Base-by-base conservation (phyloP, 2,797 vertebrate species). In the Thunnus albacares region DNA sequence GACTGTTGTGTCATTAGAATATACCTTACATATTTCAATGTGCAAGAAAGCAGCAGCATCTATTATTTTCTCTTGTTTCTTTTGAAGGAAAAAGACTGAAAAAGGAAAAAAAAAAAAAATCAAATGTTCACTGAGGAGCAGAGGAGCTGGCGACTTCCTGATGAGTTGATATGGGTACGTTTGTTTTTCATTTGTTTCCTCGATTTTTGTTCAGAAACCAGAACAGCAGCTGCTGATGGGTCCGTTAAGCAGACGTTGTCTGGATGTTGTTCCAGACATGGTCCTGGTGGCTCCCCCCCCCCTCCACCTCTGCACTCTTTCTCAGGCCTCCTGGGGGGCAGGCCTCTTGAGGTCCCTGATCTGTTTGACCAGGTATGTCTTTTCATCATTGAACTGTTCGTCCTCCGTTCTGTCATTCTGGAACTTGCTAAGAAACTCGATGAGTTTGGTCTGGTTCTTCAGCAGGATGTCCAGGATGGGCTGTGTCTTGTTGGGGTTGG, bases 321-420 rank as follows among this genome's bases (percentile, higher is more conserved):
- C 88, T 92, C 95, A 99, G 94, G 98, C 97, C 91, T 99, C 97
- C 93, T 98, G 97, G 80, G 97, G 97, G 57, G 95, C 95, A 73
- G 97, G 97, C 96, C 97, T 97, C 96, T 98, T 99, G 94, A 98
- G 96, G 96, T 99, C 97, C 96, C 97, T 96, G 96, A 99, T 99
- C 96, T 99, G 98, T 97, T 99, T 99, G 93, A 99, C 96, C 96
- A 99, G 96, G 96, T 99, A 99, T 93, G 97, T 99, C 96, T 99
- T 99, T 97, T 99, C 98, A 8, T 99, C 98, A 11, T 98, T 98
- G 95, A 99, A 99, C 86, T 99, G 98, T 96, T 99, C 98, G 5
- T 99, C 97, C 91, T 99, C 97, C 71, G 96, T 98, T 92, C 98
- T 96, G 95, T 99, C 98, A 55, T 98, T 98, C 95, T 99, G 98